These are phyloP conservation scores for Charaxes varanes DNA, from an alignment of 1,140 invertebrate genomes.

Conservation along the genomic window DNA sequence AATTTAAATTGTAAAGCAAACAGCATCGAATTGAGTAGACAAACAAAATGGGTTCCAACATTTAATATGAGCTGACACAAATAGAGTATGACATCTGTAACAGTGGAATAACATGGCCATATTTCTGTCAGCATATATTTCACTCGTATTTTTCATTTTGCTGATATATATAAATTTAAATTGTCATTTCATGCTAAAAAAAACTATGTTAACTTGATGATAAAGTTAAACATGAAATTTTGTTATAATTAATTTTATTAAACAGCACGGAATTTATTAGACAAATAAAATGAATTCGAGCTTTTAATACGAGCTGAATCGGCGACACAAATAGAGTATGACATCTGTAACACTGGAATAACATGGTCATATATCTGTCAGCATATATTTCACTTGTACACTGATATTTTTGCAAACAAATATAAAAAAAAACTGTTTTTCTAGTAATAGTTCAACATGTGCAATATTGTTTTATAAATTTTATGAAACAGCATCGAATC, in stretches of 20 bases:
- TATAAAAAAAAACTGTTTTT: too few relatives aligned
- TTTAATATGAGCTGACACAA: conserved; percentile 3
- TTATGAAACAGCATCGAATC: conserved; percentile 24
- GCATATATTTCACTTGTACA: too few relatives aligned
- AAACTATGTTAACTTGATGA: too few relatives aligned
- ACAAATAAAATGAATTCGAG: conserved; percentile 9
- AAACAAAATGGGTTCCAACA: conserved; percentile 6
- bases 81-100: not conserved
- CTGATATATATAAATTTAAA: too few relatives aligned
- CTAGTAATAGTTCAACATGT: too few relatives aligned
- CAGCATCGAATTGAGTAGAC: conserved; percentile 19
- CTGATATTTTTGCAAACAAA: too few relatives aligned
- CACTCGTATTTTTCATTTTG: too few relatives aligned
- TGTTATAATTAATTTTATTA: too few relatives aligned
- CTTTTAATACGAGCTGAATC: conserved; percentile 2
- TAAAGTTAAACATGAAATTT: too few relatives aligned
- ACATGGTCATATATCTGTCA: not conserved
- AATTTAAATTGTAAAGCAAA: conserved; percentile 26
- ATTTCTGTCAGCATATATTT: too few relatives aligned
- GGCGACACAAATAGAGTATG: conserved; percentile 1
- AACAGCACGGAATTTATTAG: conserved; percentile 21
- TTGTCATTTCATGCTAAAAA: too few relatives aligned
- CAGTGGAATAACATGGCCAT: not conserved
- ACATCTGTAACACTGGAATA: not conserved
- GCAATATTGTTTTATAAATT: too few relatives aligned